These are phyloP conservation scores for Tipula unca DNA, from an alignment of 2,888 invertebrate species.

Conservation along the genomic window DNA sequence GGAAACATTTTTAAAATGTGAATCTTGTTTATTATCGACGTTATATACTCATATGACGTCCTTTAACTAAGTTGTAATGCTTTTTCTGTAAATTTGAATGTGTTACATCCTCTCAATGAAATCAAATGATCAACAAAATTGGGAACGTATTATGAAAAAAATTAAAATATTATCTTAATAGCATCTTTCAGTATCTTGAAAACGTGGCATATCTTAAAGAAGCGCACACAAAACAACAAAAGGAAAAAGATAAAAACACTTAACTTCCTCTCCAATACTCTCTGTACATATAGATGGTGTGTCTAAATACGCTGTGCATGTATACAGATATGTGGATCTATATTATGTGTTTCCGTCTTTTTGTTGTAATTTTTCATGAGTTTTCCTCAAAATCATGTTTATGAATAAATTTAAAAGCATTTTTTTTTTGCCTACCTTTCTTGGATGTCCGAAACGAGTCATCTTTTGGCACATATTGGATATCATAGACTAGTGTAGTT, in stretches of 20 bases:
- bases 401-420: neutral
- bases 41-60: no score
- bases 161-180: neutral
- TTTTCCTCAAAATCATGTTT: neutral
- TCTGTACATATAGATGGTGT: neutral
- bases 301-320: neutral
- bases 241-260: neutral
- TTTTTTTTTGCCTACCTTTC: constrained; percentile 54
- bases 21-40: no score
- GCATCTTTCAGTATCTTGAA: neutral
- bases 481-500: constrained; percentile 85
- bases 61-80: no score
- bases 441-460: constrained; percentile 89
- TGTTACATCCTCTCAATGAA: neutral
- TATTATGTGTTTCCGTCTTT: neutral
- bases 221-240: neutral
- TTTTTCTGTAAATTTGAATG: neutral
- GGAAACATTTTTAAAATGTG: no score
- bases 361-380: neutral
- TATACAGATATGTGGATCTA: neutral
- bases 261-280: neutral
- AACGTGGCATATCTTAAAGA: neutral
- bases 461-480: constrained; percentile 78
- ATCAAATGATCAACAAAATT: neutral
- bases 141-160: neutral